Conservation (phyloP, 2,113 vertebrate species). For the Pteronura brasiliensis region DNA sequence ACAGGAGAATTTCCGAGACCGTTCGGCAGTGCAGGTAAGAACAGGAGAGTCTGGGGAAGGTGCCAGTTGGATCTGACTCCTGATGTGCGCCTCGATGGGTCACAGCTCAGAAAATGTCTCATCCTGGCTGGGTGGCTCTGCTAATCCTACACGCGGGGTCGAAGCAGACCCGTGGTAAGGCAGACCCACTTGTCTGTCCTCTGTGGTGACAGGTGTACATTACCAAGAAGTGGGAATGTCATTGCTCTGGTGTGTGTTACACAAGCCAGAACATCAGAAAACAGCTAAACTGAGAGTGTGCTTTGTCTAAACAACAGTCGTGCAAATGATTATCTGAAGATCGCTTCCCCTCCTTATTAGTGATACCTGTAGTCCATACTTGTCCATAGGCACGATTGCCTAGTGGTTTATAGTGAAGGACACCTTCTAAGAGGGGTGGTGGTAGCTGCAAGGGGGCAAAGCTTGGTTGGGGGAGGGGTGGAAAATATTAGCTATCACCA, state of each 20-base stretch:
- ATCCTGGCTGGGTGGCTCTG: background rate
- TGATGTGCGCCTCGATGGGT: accelerated
- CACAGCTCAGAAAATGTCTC: background rate
- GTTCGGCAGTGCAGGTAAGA: accelerated
- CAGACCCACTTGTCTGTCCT: accelerated
- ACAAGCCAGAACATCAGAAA: accelerated
- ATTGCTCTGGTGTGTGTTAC: accelerated
- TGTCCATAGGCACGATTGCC: accelerated
- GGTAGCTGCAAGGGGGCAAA: no score
- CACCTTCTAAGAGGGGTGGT: accelerated
- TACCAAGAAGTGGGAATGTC: background rate
- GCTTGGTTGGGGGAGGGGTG: background rate
- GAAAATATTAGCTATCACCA: no score
- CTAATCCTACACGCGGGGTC: accelerated
- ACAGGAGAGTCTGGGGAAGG: background rate
- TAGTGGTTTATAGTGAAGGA: accelerated
- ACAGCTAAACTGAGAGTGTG: accelerated
- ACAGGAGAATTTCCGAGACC: background rate
- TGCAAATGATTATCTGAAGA: accelerated
- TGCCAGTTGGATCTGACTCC: background rate
- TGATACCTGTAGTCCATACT: accelerated
- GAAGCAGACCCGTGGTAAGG: accelerated
- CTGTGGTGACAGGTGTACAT: background rate
- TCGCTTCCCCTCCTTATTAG: background rate
- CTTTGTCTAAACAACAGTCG: accelerated